A percentile compares a stretch with the other conserved stretches of the same genome.
Conservation (phyloP, 2,113 vertebrate genomes). For the Zosterops hypoxanthus region DNA sequence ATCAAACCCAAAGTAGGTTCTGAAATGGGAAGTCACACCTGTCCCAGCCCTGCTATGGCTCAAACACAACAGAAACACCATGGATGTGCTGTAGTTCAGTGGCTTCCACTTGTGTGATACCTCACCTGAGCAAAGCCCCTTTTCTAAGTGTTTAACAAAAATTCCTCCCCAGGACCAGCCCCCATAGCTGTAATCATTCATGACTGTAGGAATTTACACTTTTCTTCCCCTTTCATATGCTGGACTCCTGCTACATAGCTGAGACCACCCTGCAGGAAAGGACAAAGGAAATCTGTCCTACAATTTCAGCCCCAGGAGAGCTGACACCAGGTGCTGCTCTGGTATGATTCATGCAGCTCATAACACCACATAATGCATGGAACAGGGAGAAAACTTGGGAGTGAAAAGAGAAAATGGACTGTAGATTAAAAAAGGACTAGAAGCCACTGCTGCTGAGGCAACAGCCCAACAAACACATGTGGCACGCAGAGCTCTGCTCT, state of each 20-base stretch:
- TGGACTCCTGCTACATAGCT: not conserved
- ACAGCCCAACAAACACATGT: not conserved
- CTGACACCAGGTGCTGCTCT: not conserved
- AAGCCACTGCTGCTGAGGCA: not conserved
- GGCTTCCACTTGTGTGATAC: not conserved
- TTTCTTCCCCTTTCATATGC: not conserved
- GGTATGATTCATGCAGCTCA: not conserved
- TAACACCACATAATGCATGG: not conserved
- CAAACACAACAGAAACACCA: not conserved
- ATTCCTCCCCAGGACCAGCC: not conserved
- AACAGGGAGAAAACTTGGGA: not conserved
- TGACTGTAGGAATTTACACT: not conserved
- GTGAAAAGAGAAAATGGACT: rapidly evolving
- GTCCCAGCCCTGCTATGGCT: not conserved
- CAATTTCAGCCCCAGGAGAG: not conserved
- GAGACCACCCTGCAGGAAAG: not conserved
- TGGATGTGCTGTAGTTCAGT: not conserved
- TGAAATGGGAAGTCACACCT: not conserved
- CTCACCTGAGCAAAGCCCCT: not conserved
- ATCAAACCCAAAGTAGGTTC: not conserved
- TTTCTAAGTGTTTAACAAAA: not conserved
- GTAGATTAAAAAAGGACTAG: not conserved
- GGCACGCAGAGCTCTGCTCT: not conserved
- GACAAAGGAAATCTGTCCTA: not conserved
- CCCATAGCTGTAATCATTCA: not conserved